Evolutionary conservation across 2,888 invertebrate species (phyloP).

Genomic region (Cataglyphis livida): DNA sequence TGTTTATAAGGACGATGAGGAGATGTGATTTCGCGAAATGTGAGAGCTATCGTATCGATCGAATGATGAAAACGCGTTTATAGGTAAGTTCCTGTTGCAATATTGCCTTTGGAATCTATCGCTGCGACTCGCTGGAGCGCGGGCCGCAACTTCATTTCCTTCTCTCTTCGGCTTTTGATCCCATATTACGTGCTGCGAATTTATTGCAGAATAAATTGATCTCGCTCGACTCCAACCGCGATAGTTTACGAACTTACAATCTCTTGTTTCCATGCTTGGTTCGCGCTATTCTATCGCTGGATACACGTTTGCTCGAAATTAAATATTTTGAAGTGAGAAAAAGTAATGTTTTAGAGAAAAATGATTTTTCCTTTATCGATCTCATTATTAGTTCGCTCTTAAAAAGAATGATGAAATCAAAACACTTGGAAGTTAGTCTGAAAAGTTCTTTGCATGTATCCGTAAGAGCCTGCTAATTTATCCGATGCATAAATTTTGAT

Average conservation of each 20-base stretch:
- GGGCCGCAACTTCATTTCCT: conserved; percentile 35
- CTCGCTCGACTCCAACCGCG: conserved; percentile 16
- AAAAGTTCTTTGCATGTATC: background rate
- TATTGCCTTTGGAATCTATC: conserved; percentile 35
- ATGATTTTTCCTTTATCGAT: background rate
- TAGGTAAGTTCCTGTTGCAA: conserved; percentile 38
- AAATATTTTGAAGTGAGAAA: conserved; percentile 8
- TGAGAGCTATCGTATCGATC: background rate
- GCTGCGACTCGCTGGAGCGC: background rate
- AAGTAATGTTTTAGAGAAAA: background rate
- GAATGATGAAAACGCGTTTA: conserved; percentile 34
- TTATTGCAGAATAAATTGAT: conserved; percentile 38
- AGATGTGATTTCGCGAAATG: conserved; percentile 5
- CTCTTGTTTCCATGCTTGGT: conserved; percentile 8
- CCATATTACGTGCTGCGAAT: conserved; percentile 37
- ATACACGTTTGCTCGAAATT: background rate
- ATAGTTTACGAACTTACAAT: conserved; percentile 15
- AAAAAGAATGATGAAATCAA: background rate
- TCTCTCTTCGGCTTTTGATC: conserved; percentile 30
- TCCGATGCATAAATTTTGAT: background rate
- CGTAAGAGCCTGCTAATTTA: background rate
- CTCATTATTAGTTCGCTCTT: background rate
- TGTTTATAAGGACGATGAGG: conserved; percentile 27
- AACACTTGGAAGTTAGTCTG: background rate
- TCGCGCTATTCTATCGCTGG: background rate